Base-by-base conservation (phyloP, 1,140 invertebrate species). In the Wiebesia pumilae region DNA sequence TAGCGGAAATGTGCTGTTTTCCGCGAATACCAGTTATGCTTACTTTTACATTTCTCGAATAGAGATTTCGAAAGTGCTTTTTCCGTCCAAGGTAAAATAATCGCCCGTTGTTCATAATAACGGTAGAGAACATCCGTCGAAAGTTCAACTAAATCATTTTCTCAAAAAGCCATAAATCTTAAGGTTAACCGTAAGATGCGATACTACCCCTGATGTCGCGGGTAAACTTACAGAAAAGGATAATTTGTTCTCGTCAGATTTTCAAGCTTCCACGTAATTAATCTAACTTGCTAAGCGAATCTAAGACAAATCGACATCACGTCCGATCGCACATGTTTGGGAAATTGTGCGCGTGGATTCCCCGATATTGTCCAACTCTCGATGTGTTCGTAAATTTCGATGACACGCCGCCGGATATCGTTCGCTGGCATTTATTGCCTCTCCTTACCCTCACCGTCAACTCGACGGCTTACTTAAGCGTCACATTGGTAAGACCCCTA, bases 371-470 rank as follows among this genome's bases (percentile, higher is more conserved):
- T 58, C 35, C 67, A 19, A 30, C 40, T 84, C 30, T 58, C 21
- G 75, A 9, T 77, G 84, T n/a, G 65, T 85, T 85, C 79, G 84
- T 85, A 85, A 85, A 85, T 85, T 79, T 85, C 84, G 84, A 81
- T 75, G 67, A 83, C 75, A 58, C 51, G 81, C 69, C 40, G 54
- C 71, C 67, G 73, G 79, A 83, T 81, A 83, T 83, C 71, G 81
- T 75, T 73, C 30, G 40, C 54, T 79, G 81, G 73, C 86, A 82
- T 87, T 84, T 75, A 83, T 78, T 82, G 85, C 47, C 77, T 69
- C 58, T n/a, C 12, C 21, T 40, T 40, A 77, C n/a, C n/a, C 6
- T 19, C 16, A n/a, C 69, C 33, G 51, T 83, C 75, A 83, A 83
- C 82, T 65, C 58, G 38, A 19, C 47, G 65, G 79, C 79, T 81